Evolutionary conservation across 2,113 vertebrate genomes (phyloP).

Genomic region (Eurypyga helias): DNA sequence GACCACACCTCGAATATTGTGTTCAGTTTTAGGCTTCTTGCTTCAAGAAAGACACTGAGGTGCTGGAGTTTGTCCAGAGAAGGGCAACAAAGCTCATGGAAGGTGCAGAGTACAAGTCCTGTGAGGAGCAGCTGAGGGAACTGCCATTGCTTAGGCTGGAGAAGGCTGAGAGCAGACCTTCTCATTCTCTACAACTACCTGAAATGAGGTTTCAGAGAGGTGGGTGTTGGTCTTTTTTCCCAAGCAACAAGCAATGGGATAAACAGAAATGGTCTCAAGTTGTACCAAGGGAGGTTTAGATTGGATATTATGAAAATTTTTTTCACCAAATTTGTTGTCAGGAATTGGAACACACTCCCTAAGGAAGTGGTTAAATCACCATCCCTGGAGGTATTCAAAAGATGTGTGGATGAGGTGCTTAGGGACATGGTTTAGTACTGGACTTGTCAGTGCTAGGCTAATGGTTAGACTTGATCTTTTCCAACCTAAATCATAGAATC

Average conservation of each 20-base stretch:
- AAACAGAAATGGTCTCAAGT: not conserved
- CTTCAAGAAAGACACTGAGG: no score
- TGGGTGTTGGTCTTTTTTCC: not conserved
- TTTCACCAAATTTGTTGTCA: not conserved
- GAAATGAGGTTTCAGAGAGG: not conserved
- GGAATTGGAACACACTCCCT: not conserved
- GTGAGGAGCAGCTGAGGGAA: not conserved
- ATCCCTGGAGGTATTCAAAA: not conserved
- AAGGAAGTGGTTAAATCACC: not conserved
- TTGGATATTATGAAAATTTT: not conserved
- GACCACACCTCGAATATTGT: no score
- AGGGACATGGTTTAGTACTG: not conserved
- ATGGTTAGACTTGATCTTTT: not conserved
- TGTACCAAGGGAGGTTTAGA: not conserved
- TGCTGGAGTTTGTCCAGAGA: no score
- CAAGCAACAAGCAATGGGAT: not conserved
- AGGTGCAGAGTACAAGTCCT: not conserved
- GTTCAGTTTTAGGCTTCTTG: no score
- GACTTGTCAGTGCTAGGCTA: not conserved
- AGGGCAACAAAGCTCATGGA: no score
- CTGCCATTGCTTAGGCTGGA: not conserved
- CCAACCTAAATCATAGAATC: not conserved
- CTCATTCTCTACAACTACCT: no score
- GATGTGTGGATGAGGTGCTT: not conserved
- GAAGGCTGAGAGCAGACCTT: not conserved